These are phyloP conservation scores for Seira ritae DNA, from an alignment of 2,888 invertebrate species.

Conservation along the genomic window DNA sequence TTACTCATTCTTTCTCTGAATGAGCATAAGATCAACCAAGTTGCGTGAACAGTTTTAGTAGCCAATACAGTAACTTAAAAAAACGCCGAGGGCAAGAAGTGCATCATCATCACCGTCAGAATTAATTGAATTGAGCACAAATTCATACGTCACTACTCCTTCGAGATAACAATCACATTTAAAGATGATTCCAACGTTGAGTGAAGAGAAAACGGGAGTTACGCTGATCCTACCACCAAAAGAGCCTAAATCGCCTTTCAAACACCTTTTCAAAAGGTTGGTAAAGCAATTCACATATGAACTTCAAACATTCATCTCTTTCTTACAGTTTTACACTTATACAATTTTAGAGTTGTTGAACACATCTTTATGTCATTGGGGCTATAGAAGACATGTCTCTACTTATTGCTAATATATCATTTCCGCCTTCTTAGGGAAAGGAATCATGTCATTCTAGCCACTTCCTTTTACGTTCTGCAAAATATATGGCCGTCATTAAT, in stretches of 20 bases:
- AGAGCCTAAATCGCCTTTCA: conserved; percentile 70
- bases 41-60: conserved; percentile 16
- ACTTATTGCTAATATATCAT: conserved; percentile 18
- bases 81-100: conserved; percentile 9
- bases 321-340: conserved; percentile 9
- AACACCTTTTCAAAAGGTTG: conserved; percentile 73
- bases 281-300: conserved; percentile 10
- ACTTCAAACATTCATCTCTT: no score
- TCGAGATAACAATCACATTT: conserved; percentile 12
- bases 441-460: conserved; percentile 8
- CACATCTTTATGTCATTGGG: not conserved
- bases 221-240: conserved; percentile 67
- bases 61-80: not conserved
- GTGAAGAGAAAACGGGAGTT: conserved; percentile 71
- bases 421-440: conserved; percentile 29
- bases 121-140: not conserved
- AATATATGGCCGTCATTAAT: conserved; percentile 3
- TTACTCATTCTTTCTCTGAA: conserved; percentile 11
- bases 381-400: not conserved
- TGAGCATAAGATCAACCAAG: not conserved
- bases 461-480: conserved; percentile 20
- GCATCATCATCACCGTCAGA: conserved; percentile 26
- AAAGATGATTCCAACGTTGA: conserved; percentile 69
- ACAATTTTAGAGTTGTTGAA: not conserved
- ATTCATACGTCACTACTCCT: conserved; percentile 27